Percentiles rank a stretch among this genome's conserved stretches.
Evolutionary conservation across 1,140 invertebrate species (phyloP).

Genomic region (Drosophila nigromelanica): DNA sequence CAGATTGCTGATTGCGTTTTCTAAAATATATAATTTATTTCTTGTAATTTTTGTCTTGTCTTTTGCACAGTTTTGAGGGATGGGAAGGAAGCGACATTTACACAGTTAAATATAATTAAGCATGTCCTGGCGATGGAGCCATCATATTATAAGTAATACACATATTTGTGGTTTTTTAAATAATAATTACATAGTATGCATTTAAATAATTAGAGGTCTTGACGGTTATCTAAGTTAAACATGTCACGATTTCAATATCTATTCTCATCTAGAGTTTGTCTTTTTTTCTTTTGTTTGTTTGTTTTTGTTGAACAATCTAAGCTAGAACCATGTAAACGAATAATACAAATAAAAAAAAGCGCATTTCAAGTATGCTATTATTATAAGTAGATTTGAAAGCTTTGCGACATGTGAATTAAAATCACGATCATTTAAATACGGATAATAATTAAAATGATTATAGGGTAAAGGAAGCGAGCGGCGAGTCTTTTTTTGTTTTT

Average conservation of each 20-base stretch:
- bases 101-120: slow-evolving; percentile 40
- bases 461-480: slow-evolving; percentile 29
- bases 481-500: neutral
- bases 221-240: slow-evolving; percentile 61
- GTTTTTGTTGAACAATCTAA: slow-evolving; percentile 22
- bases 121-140: slow-evolving; percentile 14
- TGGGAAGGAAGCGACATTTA: slow-evolving; percentile 36
- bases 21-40: slow-evolving; percentile 51
- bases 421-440: slow-evolving; percentile 35
- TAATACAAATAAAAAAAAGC: slow-evolving; percentile 49
- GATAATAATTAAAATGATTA: slow-evolving; percentile 20
- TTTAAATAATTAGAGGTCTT: slow-evolving; percentile 76
- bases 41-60: slow-evolving; percentile 43
- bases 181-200: slow-evolving; percentile 58
- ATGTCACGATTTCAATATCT: slow-evolving; percentile 18
- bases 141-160: slow-evolving; percentile 32
- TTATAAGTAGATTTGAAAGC: slow-evolving; percentile 40
- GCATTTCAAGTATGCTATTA: slow-evolving; percentile 59
- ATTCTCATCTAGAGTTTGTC: slow-evolving; percentile 3
- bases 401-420: slow-evolving; percentile 12
- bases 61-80: slow-evolving; percentile 44
- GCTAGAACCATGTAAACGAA: slow-evolving; percentile 43
- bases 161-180: slow-evolving; percentile 30
- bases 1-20: slow-evolving; percentile 9
- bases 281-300: slow-evolving; percentile 20